Base-by-base conservation (phyloP, 1,140 invertebrate genomes). In the Formica exsecta region DNA sequence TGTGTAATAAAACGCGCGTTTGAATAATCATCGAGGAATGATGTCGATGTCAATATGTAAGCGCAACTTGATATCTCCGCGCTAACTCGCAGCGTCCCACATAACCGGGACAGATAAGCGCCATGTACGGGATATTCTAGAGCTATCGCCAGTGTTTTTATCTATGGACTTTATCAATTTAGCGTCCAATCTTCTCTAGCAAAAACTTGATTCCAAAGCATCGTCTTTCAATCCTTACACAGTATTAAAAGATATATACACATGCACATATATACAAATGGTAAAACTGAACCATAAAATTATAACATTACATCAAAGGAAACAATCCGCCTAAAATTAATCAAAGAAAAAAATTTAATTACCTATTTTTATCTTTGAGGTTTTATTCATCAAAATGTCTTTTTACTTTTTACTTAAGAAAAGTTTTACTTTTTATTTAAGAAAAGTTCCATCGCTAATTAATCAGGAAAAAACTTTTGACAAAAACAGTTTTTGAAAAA, bases 1-100 rank as follows among this genome's bases (percentile, higher is more conserved):
- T 61, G 41, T 61, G n/a, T 65, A 36, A 61, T 61, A 44, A 81
- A 81, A 51, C 16, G 16, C 48, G 11, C 3, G 32, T 79, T 51
- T 54, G 13, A 70, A 80, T 22, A 54, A 73, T 70, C 48, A 70
- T 11, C 32, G 44, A 8, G 3, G 8, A 38, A 44, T 77, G n/a
- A 68, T 65, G 36, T 22, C 16, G 38, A 41, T 51, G 29, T 44
- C 48, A 59, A 59, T 59, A 71, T 81, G 36, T 19, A 29, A 51
- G 41, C 5, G 19, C 62, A 48, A 79, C 64, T 16, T 25, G 65
- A 57, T 54, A 66, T 19, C 32, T 9, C 9, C 22, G 3, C 38
- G 13, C 25, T 32, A 61, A 75, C 8, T 29, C 16, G 25, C 22
- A 32, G 2, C n/a, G n/a, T 41, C 65, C 22, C 38, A 70, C 5